phyloP scores from a whole-genome alignment of 1,140 invertebrate species.

The Limonius californicus region DNA sequence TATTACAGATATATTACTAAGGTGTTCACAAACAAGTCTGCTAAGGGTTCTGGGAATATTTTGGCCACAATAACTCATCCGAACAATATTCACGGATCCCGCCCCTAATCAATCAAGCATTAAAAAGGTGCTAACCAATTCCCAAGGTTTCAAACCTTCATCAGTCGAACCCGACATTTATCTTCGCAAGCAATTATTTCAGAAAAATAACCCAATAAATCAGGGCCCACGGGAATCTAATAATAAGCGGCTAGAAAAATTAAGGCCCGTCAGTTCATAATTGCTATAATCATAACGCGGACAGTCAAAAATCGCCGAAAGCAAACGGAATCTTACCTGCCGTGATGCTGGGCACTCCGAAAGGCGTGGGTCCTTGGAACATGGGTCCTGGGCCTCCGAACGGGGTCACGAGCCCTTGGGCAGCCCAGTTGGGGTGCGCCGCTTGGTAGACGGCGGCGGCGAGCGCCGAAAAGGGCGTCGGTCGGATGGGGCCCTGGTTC shows the following conservation, averaged over 20 bases:
- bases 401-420: slow-evolving; percentile 54
- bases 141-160: neutral
- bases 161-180: neutral
- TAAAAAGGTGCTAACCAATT: slow-evolving; percentile 4
- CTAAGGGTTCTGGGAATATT: too few species aligned
- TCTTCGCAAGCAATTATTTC: neutral
- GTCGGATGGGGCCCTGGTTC: slow-evolving; percentile 56
- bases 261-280: slow-evolving; percentile 8
- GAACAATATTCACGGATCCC: too few species aligned
- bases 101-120: neutral
- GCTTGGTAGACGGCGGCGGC: slow-evolving; percentile 54
- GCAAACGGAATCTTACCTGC: slow-evolving; percentile 49
- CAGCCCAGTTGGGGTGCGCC: slow-evolving; percentile 49
- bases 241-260: neutral
- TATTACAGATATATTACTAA: too few species aligned
- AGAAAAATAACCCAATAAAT: slow-evolving; percentile 7
- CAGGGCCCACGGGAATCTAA: neutral
- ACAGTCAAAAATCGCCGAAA: slow-evolving; percentile 20
- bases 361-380: slow-evolving; percentile 53
- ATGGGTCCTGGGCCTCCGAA: slow-evolving; percentile 51
- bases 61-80: too few species aligned
- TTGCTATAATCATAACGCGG: neutral
- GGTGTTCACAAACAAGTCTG: too few species aligned
- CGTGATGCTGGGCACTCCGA: slow-evolving; percentile 58
- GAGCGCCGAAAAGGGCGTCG: slow-evolving; percentile 63